A percentile compares a stretch with the other conserved stretches of the same genome.
Conservation (phyloP, 2,797 vertebrate species). For the Iguana delicatissima region DNA sequence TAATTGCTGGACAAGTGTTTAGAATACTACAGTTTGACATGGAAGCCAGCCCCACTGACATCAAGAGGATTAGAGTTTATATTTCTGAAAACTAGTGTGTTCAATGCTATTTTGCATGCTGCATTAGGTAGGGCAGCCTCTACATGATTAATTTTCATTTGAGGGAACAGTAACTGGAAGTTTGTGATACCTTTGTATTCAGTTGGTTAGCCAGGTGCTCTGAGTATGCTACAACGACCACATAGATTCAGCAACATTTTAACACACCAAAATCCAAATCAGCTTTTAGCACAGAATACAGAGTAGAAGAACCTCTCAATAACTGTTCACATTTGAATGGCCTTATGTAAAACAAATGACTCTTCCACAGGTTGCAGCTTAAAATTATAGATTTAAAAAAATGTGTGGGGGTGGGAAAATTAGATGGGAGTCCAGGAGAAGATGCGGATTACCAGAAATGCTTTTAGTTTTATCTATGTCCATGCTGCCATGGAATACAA, state of each 20-base stretch:
- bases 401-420: neutral
- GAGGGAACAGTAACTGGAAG: neutral
- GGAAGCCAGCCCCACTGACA: neutral
- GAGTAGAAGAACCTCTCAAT: neutral
- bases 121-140: neutral
- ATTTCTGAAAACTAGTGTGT: neutral
- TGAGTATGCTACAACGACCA: neutral
- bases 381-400: neutral
- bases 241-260: neutral
- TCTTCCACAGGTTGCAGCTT: neutral
- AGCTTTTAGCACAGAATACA: neutral
- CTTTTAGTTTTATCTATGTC: neutral
- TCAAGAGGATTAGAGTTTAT: neutral
- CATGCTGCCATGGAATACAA: neutral
- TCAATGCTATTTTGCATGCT: neutral
- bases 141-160: neutral
- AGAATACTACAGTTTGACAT: neutral
- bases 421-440: neutral
- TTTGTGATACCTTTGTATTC: neutral
- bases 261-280: neutral
- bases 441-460: neutral
- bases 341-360: neutral
- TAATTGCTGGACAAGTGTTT: neutral
- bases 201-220: neutral
- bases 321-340: neutral